Percentiles rank a stretch among this genome's conserved stretches.
These are phyloP conservation scores for Anabacerthia variegaticeps DNA, from an alignment of 2,797 vertebrate species.

Conservation along the genomic window DNA sequence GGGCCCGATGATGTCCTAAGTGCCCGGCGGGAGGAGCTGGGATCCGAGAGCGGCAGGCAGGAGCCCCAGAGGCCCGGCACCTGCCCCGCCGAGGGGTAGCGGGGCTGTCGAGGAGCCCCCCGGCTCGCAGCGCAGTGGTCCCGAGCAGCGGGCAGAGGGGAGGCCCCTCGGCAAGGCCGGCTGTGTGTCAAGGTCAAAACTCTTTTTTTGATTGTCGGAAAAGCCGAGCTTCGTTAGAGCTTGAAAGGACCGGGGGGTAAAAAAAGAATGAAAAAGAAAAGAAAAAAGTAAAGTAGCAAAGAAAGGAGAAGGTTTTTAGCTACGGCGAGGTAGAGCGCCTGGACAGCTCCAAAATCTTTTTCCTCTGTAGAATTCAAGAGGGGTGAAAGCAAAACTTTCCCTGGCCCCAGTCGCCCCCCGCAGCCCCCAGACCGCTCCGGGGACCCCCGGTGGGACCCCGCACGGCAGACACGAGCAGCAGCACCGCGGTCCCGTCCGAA, in stretches of 20 bases:
- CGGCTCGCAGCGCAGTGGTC: background rate
- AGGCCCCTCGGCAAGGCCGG: background rate
- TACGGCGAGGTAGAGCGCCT: background rate
- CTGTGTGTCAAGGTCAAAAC: background rate
- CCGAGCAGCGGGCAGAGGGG: background rate
- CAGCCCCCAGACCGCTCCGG: accelerated
- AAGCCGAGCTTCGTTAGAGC: background rate
- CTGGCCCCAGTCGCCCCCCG: background rate
- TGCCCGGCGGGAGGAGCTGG: accelerated
- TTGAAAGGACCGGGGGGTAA: accelerated
- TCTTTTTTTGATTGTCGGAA: background rate
- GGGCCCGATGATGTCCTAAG: accelerated
- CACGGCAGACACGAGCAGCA: background rate
- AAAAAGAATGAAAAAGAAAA: accelerated
- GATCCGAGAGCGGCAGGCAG: background rate
- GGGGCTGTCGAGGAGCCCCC: background rate
- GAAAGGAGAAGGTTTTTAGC: background rate
- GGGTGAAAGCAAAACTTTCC: background rate
- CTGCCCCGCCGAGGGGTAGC: background rate
- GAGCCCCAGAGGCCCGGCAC: background rate
- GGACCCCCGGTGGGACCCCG: background rate
- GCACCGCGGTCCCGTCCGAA: no score
- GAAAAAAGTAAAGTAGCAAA: accelerated
- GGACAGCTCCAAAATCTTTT: constrained; percentile 27
- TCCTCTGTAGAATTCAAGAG: background rate